Evolutionary conservation across 1,140 invertebrate genomes (phyloP).

Genomic region (Choristoneura fumiferana): DNA sequence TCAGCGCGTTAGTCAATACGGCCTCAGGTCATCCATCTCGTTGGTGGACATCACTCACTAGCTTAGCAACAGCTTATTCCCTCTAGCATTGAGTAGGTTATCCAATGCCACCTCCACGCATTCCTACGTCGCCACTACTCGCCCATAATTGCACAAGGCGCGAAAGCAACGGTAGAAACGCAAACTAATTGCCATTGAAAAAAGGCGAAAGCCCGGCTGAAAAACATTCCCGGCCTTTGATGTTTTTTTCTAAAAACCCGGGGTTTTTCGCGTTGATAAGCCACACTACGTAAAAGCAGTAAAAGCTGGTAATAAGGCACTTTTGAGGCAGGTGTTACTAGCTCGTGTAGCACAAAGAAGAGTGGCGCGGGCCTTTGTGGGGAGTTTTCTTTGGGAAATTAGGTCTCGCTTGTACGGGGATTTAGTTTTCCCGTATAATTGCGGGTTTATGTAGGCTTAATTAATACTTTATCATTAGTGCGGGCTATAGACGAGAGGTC

Average conservation of each 20-base stretch:
- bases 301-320: slow-evolving; percentile 70
- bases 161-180: slow-evolving; percentile 60
- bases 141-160: slow-evolving; percentile 71
- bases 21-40: too few relatives aligned
- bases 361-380: slow-evolving; percentile 49
- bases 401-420: not conserved
- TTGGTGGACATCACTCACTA: too few relatives aligned
- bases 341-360: slow-evolving; percentile 43
- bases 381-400: slow-evolving; percentile 51
- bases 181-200: slow-evolving; percentile 76
- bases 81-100: too few relatives aligned
- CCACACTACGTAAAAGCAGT: slow-evolving; percentile 60
- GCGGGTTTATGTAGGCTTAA: not conserved
- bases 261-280: slow-evolving; percentile 64
- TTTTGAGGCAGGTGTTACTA: slow-evolving; percentile 68
- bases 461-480: too few relatives aligned
- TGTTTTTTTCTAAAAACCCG: slow-evolving; percentile 60
- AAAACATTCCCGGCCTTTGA: slow-evolving; percentile 73
- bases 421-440: not conserved
- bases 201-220: slow-evolving; percentile 73
- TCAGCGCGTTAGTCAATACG: too few relatives aligned
- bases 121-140: too few relatives aligned
- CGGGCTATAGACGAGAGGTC: too few relatives aligned
- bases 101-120: too few relatives aligned
- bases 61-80: too few relatives aligned